Evolutionary conservation across 1,140 invertebrate species (phyloP), one percentile per base, ranked within the genome.

Genomic region (Diplogasteroides magnus): DNA sequence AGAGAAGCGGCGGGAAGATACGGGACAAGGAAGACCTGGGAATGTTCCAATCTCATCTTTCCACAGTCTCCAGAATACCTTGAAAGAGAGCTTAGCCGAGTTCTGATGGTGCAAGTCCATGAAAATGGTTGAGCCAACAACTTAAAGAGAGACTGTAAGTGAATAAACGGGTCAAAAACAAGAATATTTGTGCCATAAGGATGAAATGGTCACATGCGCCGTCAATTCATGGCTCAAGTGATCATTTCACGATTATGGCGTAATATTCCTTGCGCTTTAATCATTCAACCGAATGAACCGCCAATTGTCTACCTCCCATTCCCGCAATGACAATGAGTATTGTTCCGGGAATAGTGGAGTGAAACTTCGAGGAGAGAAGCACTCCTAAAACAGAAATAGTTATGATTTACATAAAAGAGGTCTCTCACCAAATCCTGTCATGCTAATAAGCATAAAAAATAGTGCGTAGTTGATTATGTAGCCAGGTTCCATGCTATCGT

Each of bases 1-100:
- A 94, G 89, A 82, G 90, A 92, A 0, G 91, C 77, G 73, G 89
- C 89, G 0, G 92, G 92, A 55, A 94, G 86, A 29, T 91, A 85
- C 1, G 93, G 93, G 11, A 95, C 91, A 28, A 91, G 85, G 0
- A 92, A 92, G 48, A 91, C 91, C 89, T 92, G 72, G 57, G 74
- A 84, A 26, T 31, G 14, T 19, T 70, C 11, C 27, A 64, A 29
- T 55, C 74, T 31, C n/a, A 19, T 31, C 48, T 37, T 23, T 75
- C 27, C n/a, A 55, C 55, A 69, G 19, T 25, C 66, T 23, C 55
- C 69, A 37, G 37, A 19, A 23, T 69, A 70, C 68, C 68, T 70
- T 70, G 67, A 75, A 75, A 11, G 15, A 2, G 23, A 64, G 15
- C 19, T 25, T 26, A 32, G n/a, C 13, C 55, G 1, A 2, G 31